Evolutionary conservation across 2,113 vertebrate genomes (phyloP).

Genomic region (Natator depressus): DNA sequence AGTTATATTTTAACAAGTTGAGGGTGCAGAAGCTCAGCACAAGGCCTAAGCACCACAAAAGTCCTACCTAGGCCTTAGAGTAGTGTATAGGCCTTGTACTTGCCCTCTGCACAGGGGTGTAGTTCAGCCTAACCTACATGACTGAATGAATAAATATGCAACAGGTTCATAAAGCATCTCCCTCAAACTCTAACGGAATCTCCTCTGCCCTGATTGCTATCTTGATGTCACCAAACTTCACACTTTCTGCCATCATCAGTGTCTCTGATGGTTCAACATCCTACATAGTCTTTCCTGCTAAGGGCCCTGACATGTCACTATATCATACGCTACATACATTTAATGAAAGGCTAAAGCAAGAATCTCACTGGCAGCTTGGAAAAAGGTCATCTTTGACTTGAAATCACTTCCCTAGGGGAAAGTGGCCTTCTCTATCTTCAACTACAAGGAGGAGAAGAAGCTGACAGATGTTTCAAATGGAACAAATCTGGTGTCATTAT

Average conservation of each 20-base stretch:
- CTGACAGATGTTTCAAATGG: rapidly evolving
- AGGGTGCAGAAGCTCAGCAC: background rate
- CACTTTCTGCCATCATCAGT: background rate
- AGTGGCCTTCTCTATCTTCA: background rate
- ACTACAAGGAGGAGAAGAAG: background rate
- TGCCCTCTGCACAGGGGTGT: background rate
- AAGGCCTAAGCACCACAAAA: background rate
- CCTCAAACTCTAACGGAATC: rapidly evolving
- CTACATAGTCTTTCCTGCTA: background rate
- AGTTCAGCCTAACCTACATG: background rate
- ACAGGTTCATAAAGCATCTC: background rate
- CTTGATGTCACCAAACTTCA: background rate
- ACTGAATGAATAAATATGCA: background rate
- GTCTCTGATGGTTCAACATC: background rate
- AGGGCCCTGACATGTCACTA: rapidly evolving
- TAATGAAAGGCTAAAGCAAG: background rate
- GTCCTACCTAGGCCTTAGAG: background rate
- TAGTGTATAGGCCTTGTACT: background rate
- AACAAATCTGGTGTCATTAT: rapidly evolving
- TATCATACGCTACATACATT: background rate
- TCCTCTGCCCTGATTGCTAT: background rate
- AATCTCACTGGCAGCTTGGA: background rate
- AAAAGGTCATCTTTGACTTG: background rate
- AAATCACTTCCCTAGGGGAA: background rate
- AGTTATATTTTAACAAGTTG: background rate